Base-by-base conservation (phyloP, 2,888 invertebrate genomes). In the Callyntrura sp. region DNA sequence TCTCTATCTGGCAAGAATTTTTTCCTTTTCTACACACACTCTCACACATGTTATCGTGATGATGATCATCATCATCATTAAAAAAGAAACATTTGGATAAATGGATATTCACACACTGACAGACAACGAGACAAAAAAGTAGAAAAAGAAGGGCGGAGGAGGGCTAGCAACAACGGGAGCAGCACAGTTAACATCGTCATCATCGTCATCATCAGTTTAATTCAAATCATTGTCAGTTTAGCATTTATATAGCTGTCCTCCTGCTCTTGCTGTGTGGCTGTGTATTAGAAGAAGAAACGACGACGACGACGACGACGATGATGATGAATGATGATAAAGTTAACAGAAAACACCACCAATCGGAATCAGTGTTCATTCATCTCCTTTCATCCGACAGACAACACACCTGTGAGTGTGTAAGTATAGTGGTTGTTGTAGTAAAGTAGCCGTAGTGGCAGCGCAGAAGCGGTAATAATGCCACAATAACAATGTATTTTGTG, bases 341-440 rank as follows among this genome's bases (percentile, higher is more conserved):
- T 79, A 79, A 79, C 55, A 79, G n/a, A 43, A 35, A 55, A 35
- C 35, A 35, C 35, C 76, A 51, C 48, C 79, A 57, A 57, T 57
- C 55, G 28, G 35, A 79, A 55, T 57, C 55, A 79, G 57, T 79
- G 57, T 35, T 79, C 79, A 79, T 79, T 79, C 79, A 79, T 79
- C 78, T 78, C 78, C n/a, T 45, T 43, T 45, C 70, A 1, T 45
- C 70, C 8, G 35, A 57, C 11, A 23, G n/a, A 2, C 11, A 51
- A 76, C 79, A 79, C 79, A 79, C 79, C 35, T 79, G 57, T n/a
- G 35, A 28, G 35, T 23, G 23, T 25, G 14, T 23, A 8, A 25
- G 25, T 12, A 62, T 62, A 23, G 62, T 12, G 23, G 14, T 62
- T 23, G 62, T 62, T 23, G 23, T 9, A 57, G 57, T 57, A 57